Evolutionary conservation across 2,888 invertebrate species (phyloP).

Genomic region (Rhodophaea formosa): DNA sequence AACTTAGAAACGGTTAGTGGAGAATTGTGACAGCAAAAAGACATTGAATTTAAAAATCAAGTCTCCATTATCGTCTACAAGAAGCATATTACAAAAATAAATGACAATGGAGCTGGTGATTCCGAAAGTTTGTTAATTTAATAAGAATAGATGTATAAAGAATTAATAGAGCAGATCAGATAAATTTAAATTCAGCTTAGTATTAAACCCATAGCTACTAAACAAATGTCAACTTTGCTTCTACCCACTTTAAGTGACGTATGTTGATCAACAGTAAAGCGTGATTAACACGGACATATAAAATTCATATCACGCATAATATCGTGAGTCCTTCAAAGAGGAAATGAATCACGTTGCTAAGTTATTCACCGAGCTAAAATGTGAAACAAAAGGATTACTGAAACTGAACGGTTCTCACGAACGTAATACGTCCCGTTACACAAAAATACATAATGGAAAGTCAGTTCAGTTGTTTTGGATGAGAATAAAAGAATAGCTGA

Average conservation of each 20-base stretch:
- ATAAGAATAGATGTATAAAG: too few relatives aligned
- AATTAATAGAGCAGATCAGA: too few relatives aligned
- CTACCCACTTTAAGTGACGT: not conserved
- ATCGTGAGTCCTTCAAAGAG: constrained; percentile 19
- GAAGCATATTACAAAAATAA: too few relatives aligned
- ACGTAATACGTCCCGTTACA: not conserved
- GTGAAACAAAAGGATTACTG: not conserved
- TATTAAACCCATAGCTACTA: not conserved
- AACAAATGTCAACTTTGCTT: not conserved
- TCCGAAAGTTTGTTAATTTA: too few relatives aligned
- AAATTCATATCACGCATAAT: constrained; percentile 11
- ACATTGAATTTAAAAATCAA: too few relatives aligned
- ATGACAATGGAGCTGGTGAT: too few relatives aligned
- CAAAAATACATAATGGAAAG: not conserved
- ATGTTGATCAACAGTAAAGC: not conserved
- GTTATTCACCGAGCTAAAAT: not conserved
- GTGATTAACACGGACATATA: not conserved
- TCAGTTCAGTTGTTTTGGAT: not conserved
- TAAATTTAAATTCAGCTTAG: too few relatives aligned
- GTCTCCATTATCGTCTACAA: too few relatives aligned
- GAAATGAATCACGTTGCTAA: constrained; percentile 10
- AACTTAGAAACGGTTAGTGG: too few relatives aligned
- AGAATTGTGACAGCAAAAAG: too few relatives aligned
- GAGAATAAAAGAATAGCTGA: too few relatives aligned
- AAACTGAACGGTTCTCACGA: not conserved